Evolutionary conservation across 2,113 vertebrate species (phyloP), one percentile per base, ranked within the genome.

Genomic region (Mungos mungo): DNA sequence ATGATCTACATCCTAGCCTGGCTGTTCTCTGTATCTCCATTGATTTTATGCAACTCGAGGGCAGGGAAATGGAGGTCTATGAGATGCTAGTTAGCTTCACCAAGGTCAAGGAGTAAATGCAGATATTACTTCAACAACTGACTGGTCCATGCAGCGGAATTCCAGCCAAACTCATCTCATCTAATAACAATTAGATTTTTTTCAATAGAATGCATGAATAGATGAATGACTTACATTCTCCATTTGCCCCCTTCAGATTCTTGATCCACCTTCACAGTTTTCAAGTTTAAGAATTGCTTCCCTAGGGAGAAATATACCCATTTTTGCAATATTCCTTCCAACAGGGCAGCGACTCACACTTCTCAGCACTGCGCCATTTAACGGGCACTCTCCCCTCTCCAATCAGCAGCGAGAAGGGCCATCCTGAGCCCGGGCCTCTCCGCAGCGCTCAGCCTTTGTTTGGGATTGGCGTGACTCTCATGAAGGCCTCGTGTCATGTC

Each of bases 91-190:
- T 25, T 8, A 63, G 50, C 14, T 16, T 12, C 3, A 31, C 38
- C 14, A 8, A 52, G 71, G 15, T 47, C 41, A 4, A 21, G 1
- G 60, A 63, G n/a, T 3, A 25, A 10, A 23, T 0, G 35, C 1
- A 38, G 38, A 16, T 18, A 18, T 16, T 16, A 15, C 52, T 16
- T 15, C 52, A 72, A 65, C 7, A 7, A n/a, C 11, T 4, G 16
- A 7, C 33, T n/a, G 12, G 3, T 29, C 33, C 54, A 45, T 11
- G 15, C 11, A 0, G 0, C 7, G 25, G 31, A 54, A 23, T 1
- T 9, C 19, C 11, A 25, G 1, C 33, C 60, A 45, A 23, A 33
- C n/a, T 66, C 31, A n/a, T 45, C 27, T 69, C 14, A 50, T 29
- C 35, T 35, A 38, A 33, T 35, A 47, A 65, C 16, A 65, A 45